Evolutionary conservation across 1,140 invertebrate genomes (phyloP).

Genomic region (Pemphigus obesinymphae): DNA sequence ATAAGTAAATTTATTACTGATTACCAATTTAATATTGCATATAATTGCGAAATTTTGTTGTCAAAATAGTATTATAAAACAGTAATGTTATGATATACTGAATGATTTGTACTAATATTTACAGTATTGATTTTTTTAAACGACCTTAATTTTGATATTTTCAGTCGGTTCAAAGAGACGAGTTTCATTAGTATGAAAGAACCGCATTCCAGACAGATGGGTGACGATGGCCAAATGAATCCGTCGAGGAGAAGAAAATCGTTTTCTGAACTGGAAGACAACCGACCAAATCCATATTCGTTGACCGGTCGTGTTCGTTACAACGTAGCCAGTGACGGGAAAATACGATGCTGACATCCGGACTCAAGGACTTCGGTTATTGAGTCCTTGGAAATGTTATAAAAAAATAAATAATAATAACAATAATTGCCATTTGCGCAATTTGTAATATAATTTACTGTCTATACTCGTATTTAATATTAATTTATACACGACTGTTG

Average conservation of each 20-base stretch:
- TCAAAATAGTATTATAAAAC: too few relatives aligned
- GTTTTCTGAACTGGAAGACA: conserved; percentile 29
- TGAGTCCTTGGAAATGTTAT: conserved; percentile 38
- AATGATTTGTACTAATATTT: too few relatives aligned
- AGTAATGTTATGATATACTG: too few relatives aligned
- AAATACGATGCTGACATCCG: conserved; percentile 37
- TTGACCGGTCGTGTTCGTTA: neutral
- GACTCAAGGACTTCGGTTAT: conserved; percentile 22
- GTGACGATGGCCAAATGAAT: neutral
- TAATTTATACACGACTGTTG: neutral
- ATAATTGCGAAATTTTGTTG: too few relatives aligned
- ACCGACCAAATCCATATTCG: neutral
- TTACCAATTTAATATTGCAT: too few relatives aligned
- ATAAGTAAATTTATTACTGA: too few relatives aligned
- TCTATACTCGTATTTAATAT: neutral
- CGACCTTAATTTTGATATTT: too few relatives aligned
- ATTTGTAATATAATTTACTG: too few relatives aligned
- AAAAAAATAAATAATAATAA: too few relatives aligned
- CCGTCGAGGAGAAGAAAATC: neutral
- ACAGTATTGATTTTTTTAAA: too few relatives aligned
- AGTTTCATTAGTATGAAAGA: conserved; percentile 39
- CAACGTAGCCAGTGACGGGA: conserved; percentile 15
- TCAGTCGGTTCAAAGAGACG: conserved; percentile 28
- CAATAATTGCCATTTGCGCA: too few relatives aligned
- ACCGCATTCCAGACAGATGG: neutral